Evolutionary conservation across 92 coral and sea anemone genomes (phyloP).

Genomic region (Heteractis magnifica): DNA sequence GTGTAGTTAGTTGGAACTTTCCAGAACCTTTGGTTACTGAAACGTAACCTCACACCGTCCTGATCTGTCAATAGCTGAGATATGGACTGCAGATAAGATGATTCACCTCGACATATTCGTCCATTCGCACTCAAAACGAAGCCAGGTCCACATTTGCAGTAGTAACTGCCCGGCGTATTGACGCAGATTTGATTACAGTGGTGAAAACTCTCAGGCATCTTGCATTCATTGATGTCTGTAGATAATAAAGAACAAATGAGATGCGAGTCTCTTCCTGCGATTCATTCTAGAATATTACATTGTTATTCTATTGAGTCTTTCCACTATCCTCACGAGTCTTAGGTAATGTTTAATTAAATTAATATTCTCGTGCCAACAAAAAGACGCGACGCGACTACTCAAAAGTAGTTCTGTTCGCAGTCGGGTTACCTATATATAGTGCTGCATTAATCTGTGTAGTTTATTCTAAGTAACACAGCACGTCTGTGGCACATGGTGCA

Average conservation of each 20-base stretch:
- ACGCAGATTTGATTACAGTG: slow-evolving; percentile 88
- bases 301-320: neutral
- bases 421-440: too few species aligned
- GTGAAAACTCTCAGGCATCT: slow-evolving; percentile 60
- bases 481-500: too few species aligned
- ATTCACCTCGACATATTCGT: slow-evolving; percentile 77
- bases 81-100: neutral
- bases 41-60: too few species aligned
- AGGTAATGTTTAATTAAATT: too few species aligned
- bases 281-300: neutral
- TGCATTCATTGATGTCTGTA: slow-evolving; percentile 82
- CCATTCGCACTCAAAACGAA: slow-evolving; percentile 91
- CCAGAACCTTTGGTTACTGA: too few species aligned
- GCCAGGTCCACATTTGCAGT: slow-evolving; percentile 79
- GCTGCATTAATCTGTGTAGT: too few species aligned
- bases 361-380: too few species aligned
- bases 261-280: neutral
- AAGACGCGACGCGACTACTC: too few species aligned
- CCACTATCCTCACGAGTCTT: neutral
- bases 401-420: too few species aligned
- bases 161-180: slow-evolving; percentile 91
- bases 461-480: too few species aligned
- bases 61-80: neutral
- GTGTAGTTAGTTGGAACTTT: too few species aligned
- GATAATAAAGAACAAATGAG: neutral